A percentile compares a stretch with the other conserved stretches of the same genome.
Evolutionary conservation across 2,888 invertebrate genomes (phyloP).

Genomic region (Ormyrus thymus): DNA sequence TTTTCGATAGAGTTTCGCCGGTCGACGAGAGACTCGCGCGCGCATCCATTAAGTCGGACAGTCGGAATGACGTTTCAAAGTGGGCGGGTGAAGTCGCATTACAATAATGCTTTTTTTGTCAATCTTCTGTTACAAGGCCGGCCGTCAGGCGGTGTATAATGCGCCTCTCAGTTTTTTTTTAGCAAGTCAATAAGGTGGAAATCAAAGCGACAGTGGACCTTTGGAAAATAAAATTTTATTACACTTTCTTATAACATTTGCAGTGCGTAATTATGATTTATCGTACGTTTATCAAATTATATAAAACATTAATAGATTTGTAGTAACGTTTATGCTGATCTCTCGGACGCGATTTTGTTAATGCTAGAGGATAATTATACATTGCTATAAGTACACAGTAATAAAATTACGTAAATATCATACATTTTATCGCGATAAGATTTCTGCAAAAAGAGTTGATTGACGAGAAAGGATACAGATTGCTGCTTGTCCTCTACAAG

Average conservation of each 20-base stretch:
- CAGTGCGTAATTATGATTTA: neutral
- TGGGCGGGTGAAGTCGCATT: neutral
- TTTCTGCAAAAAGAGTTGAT: neutral
- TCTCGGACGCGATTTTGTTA: too few relatives aligned
- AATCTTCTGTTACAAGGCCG: neutral
- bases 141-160: neutral
- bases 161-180: neutral
- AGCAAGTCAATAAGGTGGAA: neutral
- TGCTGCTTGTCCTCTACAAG: too few relatives aligned
- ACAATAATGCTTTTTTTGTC: slow-evolving; percentile 8
- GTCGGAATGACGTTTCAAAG: neutral
- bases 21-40: too few relatives aligned
- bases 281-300: neutral
- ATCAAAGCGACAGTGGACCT: neutral
- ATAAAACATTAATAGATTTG: neutral
- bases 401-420: slow-evolving; percentile 5
- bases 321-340: neutral
- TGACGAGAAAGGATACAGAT: too few relatives aligned
- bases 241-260: slow-evolving; percentile 4
- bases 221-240: slow-evolving; percentile 38
- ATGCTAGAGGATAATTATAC: neutral
- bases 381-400: slow-evolving; percentile 7
- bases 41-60: too few relatives aligned
- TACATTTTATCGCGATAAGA: neutral
- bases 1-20: too few relatives aligned